phyloP scores from a whole-genome alignment of 1,140 invertebrate species.

The Ceratosolen fusciceps region DNA sequence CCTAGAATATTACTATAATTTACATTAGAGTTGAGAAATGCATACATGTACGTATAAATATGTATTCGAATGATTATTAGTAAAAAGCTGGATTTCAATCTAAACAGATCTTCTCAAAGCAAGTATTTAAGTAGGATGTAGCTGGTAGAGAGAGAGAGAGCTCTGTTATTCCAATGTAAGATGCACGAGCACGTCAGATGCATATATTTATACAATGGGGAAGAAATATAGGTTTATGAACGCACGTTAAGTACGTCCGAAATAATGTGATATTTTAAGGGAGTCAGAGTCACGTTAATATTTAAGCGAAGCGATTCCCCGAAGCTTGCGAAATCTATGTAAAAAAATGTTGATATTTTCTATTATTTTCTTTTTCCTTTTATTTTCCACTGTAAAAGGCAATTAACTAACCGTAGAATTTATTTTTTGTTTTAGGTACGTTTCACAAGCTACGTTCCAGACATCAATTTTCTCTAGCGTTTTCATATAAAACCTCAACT shows the following conservation, averaged over 20 bases:
- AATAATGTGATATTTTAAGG: neutral
- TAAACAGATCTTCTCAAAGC: neutral
- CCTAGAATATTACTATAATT: neutral
- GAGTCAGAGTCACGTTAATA: neutral
- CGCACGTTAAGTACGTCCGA: neutral
- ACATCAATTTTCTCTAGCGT: neutral
- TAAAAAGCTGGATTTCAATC: neutral
- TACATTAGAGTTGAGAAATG: neutral
- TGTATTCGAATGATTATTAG: neutral
- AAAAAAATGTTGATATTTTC: neutral
- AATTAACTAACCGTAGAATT: constrained; percentile 5
- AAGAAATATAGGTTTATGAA: constrained; percentile 2
- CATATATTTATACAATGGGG: neutral
- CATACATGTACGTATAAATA: no score
- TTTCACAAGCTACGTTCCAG: constrained; percentile 1
- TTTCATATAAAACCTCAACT: neutral
- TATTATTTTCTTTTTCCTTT: no score
- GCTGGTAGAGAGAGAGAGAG: no score
- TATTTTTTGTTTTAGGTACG: constrained; percentile 30
- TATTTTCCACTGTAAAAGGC: neutral
- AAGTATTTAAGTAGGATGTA: neutral
- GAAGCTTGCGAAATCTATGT: neutral
- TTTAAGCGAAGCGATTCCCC: neutral
- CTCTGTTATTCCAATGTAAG: constrained; percentile 8
- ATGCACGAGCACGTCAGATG: constrained; percentile 15